Percentiles rank a stretch among this genome's conserved stretches.
These are phyloP conservation scores for Andricus curvator DNA, from an alignment of 2,888 invertebrate species.

Conservation along the genomic window DNA sequence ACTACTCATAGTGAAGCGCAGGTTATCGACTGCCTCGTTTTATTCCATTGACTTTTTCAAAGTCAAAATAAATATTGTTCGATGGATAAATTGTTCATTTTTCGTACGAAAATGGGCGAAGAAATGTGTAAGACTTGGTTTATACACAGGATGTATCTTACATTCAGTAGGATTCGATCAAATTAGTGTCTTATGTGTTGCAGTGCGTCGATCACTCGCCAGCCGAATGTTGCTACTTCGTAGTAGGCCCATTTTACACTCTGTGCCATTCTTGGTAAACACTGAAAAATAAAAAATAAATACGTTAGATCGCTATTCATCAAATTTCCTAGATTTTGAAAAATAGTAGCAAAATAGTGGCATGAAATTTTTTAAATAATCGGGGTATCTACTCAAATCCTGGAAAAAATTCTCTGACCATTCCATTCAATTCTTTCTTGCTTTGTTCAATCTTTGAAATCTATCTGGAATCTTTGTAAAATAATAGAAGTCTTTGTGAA, in stretches of 20 bases:
- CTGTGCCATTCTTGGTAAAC: slow-evolving; percentile 35
- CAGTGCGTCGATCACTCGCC: slow-evolving; percentile 52
- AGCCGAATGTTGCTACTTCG: background rate
- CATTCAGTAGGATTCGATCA: slow-evolving; percentile 62
- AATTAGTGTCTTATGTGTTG: slow-evolving; percentile 64
- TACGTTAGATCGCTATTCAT: background rate
- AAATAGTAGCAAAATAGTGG: no score
- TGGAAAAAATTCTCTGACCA: no score
- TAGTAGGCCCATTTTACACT: slow-evolving; percentile 19
- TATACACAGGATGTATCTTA: slow-evolving; percentile 74
- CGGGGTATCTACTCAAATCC: no score
- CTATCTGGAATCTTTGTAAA: no score
- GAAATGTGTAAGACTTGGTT: slow-evolving; percentile 60
- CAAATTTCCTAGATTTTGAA: background rate
- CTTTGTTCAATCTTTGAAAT: no score
- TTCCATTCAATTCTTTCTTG: no score
- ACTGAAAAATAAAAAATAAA: slow-evolving; percentile 9
- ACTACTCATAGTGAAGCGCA: slow-evolving; percentile 54
- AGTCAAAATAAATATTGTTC: slow-evolving; percentile 40
- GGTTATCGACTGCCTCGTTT: slow-evolving; percentile 34
- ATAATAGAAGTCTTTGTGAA: no score
- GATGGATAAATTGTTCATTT: slow-evolving; percentile 35
- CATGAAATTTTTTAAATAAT: no score
- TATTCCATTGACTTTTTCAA: slow-evolving; percentile 41
- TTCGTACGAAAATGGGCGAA: slow-evolving; percentile 58